phyloP scores from a whole-genome alignment of 30 jellyfish, hydroid and myxozoan genomes.

The Hydra vulgaris region DNA sequence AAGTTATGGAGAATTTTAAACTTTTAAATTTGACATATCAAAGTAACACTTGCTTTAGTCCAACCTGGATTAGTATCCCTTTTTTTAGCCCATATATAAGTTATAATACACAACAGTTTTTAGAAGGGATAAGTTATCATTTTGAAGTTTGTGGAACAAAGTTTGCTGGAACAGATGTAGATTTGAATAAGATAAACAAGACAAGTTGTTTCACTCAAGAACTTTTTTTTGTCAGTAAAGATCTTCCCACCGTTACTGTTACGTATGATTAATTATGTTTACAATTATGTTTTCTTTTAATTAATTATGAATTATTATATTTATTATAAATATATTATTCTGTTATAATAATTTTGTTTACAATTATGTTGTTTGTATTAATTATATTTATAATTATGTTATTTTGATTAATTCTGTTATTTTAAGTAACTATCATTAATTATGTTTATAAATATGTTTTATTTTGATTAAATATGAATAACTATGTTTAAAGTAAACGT shows the following conservation, averaged over 20 bases:
- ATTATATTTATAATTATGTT: too few relatives aligned
- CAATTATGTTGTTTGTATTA: too few relatives aligned
- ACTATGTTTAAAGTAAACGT: too few relatives aligned
- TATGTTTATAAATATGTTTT: not conserved
- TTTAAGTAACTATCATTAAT: constrained; percentile 15
- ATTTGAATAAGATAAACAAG: not conserved
- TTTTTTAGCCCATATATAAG: not conserved
- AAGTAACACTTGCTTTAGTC: not conserved
- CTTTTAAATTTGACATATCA: not conserved
- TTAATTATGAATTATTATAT: too few relatives aligned
- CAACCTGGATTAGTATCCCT: not conserved
- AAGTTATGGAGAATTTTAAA: not conserved
- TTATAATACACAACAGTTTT: constrained; percentile 14
- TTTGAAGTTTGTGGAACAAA: constrained; percentile 8
- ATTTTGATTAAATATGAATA: too few relatives aligned
- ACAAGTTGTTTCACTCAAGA: constrained; percentile 1
- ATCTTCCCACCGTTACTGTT: constrained; percentile 6
- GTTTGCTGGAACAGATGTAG: not conserved
- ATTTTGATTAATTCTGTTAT: too few relatives aligned
- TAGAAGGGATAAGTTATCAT: constrained; percentile 15
- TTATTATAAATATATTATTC: too few relatives aligned
- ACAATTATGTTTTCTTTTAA: constrained; percentile 1
- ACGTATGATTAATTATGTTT: constrained; percentile 5
- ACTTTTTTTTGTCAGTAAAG: not conserved
- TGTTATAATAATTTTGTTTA: too few relatives aligned